Evolutionary conservation across 2,888 invertebrate genomes (phyloP), one percentile per base, ranked within the genome.

Genomic region (Drosophila mimica): DNA sequence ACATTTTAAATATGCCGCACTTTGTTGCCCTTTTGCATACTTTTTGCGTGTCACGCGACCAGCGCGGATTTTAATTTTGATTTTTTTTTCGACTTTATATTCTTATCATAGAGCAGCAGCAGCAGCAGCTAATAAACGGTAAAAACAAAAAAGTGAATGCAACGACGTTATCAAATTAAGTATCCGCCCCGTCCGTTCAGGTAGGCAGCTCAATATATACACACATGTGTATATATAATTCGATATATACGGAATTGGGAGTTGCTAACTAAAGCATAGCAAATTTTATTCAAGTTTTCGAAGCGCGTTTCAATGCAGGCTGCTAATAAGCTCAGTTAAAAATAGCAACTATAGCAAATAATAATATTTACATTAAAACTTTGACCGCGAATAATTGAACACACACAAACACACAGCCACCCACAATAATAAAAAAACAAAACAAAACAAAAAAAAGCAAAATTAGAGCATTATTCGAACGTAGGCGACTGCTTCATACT

Each of bases 221-320:
- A 69, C 68, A 59, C 49, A 25, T 25, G 25, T 25, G 25, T 7
- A 40, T 17, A 4, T 38, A 38, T n/a, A n/a, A 9, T 40, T n/a
- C n/a, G 9, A 40, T 40, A 40, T 40, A 52, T 43, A 53, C 51
- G 60, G 33, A 56, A 66, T 54, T 63, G 34, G 65, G 53, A 86
- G 81, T 70, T 61, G 86, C 86, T 83, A 86, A 83, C 83, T 81
- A 76, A 81, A 81, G 85, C 86, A 81, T 81, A 73, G 85, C 83
- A 81, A 46, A 46, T 46, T 46, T 30, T 36, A 63, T 63, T 71
- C 58, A 63, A 70, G 62, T 73, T 64, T 70, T 78, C 63, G 66
- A 57, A 49, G 57, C 49, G 51, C 57, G 68, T 73, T 76, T 79
- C 65, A 83, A 77, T 87, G 78, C 64, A 82, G 78, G 60, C 69